A percentile compares a stretch with the other conserved stretches of the same genome.
Conservation (phyloP, 2,113 vertebrate species). For the Abramis brama region DNA sequence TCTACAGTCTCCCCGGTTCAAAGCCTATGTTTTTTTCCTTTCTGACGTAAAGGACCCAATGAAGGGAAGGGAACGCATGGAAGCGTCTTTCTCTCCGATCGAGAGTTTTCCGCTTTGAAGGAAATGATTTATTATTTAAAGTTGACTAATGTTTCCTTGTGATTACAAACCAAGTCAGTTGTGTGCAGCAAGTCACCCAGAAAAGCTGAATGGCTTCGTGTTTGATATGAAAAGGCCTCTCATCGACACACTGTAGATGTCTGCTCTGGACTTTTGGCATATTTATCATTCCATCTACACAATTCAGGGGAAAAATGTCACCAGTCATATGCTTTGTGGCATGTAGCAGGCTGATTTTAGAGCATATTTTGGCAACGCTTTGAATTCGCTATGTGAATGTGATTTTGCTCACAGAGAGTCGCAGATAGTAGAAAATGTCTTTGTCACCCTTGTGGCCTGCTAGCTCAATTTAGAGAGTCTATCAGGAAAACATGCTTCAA, state of each 20-base stretch:
- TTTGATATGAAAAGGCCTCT: slow-evolving; percentile 7
- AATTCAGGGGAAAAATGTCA: slow-evolving; percentile 44
- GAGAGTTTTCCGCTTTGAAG: slow-evolving; percentile 26
- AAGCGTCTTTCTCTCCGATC: background rate
- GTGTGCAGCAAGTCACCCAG: background rate
- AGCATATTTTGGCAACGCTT: slow-evolving; percentile 9
- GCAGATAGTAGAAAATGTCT: slow-evolving; percentile 42
- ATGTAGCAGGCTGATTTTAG: slow-evolving; percentile 2
- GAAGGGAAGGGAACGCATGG: background rate
- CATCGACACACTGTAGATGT: slow-evolving; percentile 1
- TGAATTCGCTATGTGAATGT: slow-evolving; percentile 23
- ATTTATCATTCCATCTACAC: slow-evolving; percentile 49
- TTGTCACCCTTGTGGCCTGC: slow-evolving; percentile 26
- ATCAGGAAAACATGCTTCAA: slow-evolving; percentile 43
- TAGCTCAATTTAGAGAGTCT: slow-evolving; percentile 46
- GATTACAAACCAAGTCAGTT: slow-evolving; percentile 22
- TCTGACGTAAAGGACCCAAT: slow-evolving; percentile 23
- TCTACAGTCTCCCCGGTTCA: background rate
- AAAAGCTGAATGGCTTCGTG: background rate
- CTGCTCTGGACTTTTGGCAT: background rate
- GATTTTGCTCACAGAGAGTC: slow-evolving; percentile 44
- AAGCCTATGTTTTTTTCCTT: background rate
- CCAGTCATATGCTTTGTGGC: slow-evolving; percentile 21
- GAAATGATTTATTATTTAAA: slow-evolving; percentile 31
- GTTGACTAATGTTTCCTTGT: slow-evolving; percentile 22